These are phyloP conservation scores for Acrocephalus scirpaceus DNA, from an alignment of 2,797 vertebrate species.

Conservation along the genomic window DNA sequence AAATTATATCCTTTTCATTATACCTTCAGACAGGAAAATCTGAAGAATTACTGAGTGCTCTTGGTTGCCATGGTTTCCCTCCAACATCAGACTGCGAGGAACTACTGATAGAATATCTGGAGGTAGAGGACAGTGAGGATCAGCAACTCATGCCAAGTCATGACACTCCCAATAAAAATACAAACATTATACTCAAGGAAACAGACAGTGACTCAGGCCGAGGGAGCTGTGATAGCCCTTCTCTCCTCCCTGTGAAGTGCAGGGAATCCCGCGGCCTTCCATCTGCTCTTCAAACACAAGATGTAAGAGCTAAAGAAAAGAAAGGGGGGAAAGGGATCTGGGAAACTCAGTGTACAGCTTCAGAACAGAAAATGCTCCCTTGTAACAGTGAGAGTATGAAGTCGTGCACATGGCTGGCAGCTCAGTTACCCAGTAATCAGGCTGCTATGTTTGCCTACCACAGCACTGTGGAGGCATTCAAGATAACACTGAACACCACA, in stretches of 20 bases:
- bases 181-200: conserved; percentile 72
- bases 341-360: neutral
- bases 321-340: neutral
- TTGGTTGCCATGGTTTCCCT: conserved; percentile 88
- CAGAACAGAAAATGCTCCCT: conserved; percentile 8
- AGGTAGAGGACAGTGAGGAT: conserved; percentile 85
- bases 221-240: conserved; percentile 92
- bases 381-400: conserved; percentile 62
- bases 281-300: conserved; percentile 9
- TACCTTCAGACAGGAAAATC: conserved; percentile 84
- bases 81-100: conserved; percentile 85
- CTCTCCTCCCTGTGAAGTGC: conserved; percentile 84
- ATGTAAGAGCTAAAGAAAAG: conserved; percentile 21
- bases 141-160: conserved; percentile 78
- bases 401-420: conserved; percentile 81
- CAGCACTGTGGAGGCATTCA: conserved; percentile 66
- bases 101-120: conserved; percentile 88
- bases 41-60: conserved; percentile 84
- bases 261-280: conserved; percentile 48
- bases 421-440: conserved; percentile 70
- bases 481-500: conserved; percentile 23
- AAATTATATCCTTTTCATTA: conserved; percentile 36
- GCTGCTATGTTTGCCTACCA: conserved; percentile 74
- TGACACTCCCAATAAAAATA: conserved; percentile 63
- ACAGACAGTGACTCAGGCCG: conserved; percentile 88